Evolutionary conservation across 2,113 vertebrate genomes (phyloP).

Genomic region (Oenanthe melanoleuca): DNA sequence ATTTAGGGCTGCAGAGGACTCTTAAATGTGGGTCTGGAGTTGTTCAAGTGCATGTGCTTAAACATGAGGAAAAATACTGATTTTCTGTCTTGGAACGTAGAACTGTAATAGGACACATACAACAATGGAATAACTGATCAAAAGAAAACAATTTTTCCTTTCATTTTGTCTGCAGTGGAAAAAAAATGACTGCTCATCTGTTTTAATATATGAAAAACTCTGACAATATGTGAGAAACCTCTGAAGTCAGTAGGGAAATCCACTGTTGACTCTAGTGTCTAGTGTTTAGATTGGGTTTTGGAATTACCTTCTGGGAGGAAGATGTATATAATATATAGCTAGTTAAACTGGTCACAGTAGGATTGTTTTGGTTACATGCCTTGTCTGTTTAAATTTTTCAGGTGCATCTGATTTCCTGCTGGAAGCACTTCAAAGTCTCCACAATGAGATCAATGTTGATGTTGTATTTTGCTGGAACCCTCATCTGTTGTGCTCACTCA

Average conservation of each 20-base stretch:
- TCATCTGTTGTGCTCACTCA: not conserved
- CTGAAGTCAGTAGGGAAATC: not conserved
- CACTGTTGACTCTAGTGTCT: not conserved
- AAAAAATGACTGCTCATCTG: not conserved
- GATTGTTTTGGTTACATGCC: not conserved
- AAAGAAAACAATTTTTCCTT: not conserved
- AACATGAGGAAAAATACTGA: not conserved
- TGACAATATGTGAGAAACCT: not conserved
- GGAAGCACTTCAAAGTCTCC: not conserved
- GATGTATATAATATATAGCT: not conserved
- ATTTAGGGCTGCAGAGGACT: not conserved
- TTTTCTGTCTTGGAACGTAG: not conserved
- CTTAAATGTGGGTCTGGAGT: not conserved
- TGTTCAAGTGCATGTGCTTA: not conserved
- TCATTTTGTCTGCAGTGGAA: not conserved
- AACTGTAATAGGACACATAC: not conserved
- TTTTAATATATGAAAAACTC: not conserved
- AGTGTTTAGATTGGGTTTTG: not conserved
- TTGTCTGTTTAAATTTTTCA: conserved; percentile 30
- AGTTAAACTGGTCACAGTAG: not conserved
- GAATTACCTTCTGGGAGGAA: not conserved
- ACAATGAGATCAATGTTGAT: conserved; percentile 36
- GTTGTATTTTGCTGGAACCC: conserved; percentile 47
- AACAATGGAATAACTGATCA: not conserved
- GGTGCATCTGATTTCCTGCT: conserved; percentile 28